Evolutionary conservation across 2,113 vertebrate genomes (phyloP).

Genomic region (Podarcis muralis): DNA sequence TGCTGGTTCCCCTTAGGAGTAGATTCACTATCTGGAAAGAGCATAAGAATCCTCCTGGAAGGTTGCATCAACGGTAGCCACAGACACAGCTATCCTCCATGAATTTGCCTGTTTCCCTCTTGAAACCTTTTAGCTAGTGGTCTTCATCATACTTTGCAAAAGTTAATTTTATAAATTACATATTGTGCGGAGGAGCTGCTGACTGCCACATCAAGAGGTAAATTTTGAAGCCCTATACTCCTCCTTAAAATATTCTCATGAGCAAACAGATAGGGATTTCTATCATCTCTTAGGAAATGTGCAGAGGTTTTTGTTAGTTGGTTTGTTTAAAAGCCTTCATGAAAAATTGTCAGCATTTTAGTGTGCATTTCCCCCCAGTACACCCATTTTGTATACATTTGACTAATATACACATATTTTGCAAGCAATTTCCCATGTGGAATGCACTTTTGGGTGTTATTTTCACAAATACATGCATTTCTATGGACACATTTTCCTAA

Average conservation of each 20-base stretch:
- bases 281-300: too few species aligned
- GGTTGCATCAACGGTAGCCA: not conserved
- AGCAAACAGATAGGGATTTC: too few species aligned
- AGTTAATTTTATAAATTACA: not conserved
- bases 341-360: too few species aligned
- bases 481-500: too few species aligned
- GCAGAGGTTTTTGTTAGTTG: too few species aligned
- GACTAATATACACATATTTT: too few species aligned
- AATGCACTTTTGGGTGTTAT: too few species aligned
- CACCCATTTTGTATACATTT: too few species aligned
- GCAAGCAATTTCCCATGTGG: too few species aligned
- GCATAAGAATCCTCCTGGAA: not conserved
- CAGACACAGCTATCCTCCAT: not conserved
- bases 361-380: too few species aligned
- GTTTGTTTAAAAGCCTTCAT: too few species aligned
- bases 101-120: not conserved
- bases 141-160: not conserved
- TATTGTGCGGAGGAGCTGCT: not conserved
- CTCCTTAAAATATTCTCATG: not conserved
- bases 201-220: not conserved
- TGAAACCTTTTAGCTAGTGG: not conserved
- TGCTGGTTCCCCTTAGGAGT: not conserved
- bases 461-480: too few species aligned
- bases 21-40: not conserved
- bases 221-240: not conserved